Base-by-base conservation (phyloP, 2,888 invertebrate genomes). In the Pecten maximus region DNA sequence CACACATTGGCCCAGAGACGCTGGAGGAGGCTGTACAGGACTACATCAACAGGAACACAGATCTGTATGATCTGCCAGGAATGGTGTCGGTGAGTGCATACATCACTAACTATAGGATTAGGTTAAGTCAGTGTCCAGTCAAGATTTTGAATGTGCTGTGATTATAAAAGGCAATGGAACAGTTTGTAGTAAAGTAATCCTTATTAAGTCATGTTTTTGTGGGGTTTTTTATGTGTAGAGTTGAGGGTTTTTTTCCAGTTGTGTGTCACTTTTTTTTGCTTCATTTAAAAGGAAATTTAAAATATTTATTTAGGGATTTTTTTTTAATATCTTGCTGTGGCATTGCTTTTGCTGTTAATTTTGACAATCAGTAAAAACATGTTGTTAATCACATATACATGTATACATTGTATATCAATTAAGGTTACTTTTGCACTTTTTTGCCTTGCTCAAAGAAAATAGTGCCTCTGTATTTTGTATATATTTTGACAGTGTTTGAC, bases 21-120 rank as follows among this genome's bases (percentile, higher is more conserved):
- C 94, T 97, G 88, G 97, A 97, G 92, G 96, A 97, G 90, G 96
- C 96, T 12, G 96, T 96, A 16, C 97, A 97, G 93, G 96, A 97
- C 91, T 96, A 96, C 93, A 95, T 97, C 94, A 97, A 96, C 94
- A 93, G 96, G 88, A 96, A 97, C 94, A 95, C 96, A 86, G 96
- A 97, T 93, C 95, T 96, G 19, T 96, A 95, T 91, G 96, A 97
- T 93, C 94, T 96, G 40, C 95, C 96, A 44, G 95, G 94, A 86
- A 95, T 97, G 94, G 96, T 96, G 6, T 93, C 96, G 44, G 96
- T 97, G 93, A 95, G 96, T 95, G 60, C 2, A 23, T 19, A 54
- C 54, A 54, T 54, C 54, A 54, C 54, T 23, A 54, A 54, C 54
- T 23, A 8, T 48, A 15, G 48, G 15, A 48, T 48, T 16, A 48